Base-by-base conservation (phyloP, 1,140 invertebrate genomes). In the Lamellibrachia luymesi region DNA sequence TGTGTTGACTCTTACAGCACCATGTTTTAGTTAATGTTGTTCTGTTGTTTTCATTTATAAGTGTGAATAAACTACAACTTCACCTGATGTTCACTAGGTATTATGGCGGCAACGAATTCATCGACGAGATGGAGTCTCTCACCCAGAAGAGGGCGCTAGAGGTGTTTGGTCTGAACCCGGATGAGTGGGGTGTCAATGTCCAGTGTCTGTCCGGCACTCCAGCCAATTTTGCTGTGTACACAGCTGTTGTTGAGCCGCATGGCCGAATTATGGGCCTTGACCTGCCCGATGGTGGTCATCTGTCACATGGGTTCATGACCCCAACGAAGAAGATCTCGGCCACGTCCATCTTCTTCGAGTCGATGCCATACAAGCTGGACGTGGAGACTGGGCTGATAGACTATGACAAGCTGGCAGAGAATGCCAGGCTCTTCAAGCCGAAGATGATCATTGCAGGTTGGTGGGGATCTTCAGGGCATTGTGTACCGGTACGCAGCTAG, bases 271-370 rank as follows among this genome's bases (percentile, higher is more conserved):
- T 99, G 99, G 99, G 97, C 7, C 96, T 99, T 91, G 98, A 99
- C 97, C 96, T 99, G 91, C 98, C 98, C 13, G 99, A 99, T 96
- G 99, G 99, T 93, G 99, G 99, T 2, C 99, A 99, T 96, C 94
- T 97, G 7, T 99, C 98, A 91, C 99, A 99, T 96, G 99, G 98
- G 94, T 99, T 99, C 96, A 98, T 98, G 95, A 99, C 98, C 2
- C 96, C 97, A 4, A 98, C 97, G 2, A 99, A 99, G 95, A 99
- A 98, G 96, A 98, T 99, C 51, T 99, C 99, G 0, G 99, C 99
- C 2, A 99, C 99, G 0, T 99, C 99, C 0, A 98, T 99, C 90
- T 99, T 99, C 97, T 99, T 99, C 96, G 99, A 99, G 97, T 99
- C 98, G 22, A 98, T 99, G 98, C 99, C 99, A 5, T 99, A 99